phyloP scores from a whole-genome alignment of 2,888 invertebrate species.

The Notocelia uddmanniana region DNA sequence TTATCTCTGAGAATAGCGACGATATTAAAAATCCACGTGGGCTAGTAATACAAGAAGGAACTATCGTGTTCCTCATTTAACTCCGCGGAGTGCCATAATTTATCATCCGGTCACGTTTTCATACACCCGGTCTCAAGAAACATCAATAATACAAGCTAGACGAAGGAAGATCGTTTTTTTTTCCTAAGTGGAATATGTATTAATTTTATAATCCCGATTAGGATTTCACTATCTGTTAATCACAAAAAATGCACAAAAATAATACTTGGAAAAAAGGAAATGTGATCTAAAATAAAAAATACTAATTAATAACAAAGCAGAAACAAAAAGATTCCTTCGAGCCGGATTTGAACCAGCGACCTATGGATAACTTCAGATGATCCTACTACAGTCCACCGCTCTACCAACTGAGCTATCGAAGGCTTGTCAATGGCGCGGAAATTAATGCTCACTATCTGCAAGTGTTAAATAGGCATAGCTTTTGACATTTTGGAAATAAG shows the following conservation, averaged over 20 bases:
- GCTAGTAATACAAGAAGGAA: constrained; percentile 9
- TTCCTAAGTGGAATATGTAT: background rate
- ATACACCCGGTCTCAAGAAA: constrained; percentile 6
- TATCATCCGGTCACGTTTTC: constrained; percentile 28
- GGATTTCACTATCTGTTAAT: background rate
- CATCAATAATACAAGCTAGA: background rate
- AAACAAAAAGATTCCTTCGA: constrained; percentile 73
- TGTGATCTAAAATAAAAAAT: background rate
- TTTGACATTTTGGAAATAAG: constrained; percentile 2
- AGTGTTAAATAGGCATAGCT: background rate
- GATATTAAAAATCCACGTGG: background rate
- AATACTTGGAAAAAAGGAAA: background rate
- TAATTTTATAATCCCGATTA: background rate
- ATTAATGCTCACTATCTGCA: constrained; percentile 49
- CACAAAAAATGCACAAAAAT: background rate
- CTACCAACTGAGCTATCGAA: constrained; percentile 87
- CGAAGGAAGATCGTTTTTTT: background rate
- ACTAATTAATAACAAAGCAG: constrained; percentile 9
- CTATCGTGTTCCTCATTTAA: constrained; percentile 16
- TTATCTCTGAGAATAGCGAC: background rate
- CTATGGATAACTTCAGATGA: constrained; percentile 77
- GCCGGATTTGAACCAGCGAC: constrained; percentile 87
- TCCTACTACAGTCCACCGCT: constrained; percentile 85
- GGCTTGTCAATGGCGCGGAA: constrained; percentile 54
- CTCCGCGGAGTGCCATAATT: background rate